Conservation (phyloP, 1,140 invertebrate species). For the Odontomachus brunneus region DNA sequence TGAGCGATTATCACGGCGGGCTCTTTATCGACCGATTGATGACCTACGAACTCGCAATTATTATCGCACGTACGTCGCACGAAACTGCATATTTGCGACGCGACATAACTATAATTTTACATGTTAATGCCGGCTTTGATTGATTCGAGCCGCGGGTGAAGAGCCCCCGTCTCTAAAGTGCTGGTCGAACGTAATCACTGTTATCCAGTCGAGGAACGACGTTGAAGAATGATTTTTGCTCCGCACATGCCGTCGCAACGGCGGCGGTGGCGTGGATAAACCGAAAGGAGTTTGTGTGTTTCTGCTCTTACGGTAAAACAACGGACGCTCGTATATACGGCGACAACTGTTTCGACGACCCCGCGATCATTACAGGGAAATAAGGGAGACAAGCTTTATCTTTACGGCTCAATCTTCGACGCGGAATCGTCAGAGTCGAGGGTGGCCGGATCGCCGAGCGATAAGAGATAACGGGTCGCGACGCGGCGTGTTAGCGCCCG, state of each 20-base stretch:
- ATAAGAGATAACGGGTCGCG: slow-evolving; percentile 71
- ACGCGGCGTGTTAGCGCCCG: slow-evolving; percentile 27
- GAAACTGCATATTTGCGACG: slow-evolving; percentile 3
- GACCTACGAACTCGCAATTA: slow-evolving; percentile 47
- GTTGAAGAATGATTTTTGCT: slow-evolving; percentile 54
- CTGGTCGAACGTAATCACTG: slow-evolving; percentile 35
- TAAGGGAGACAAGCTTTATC: slow-evolving; percentile 66
- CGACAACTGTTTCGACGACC: slow-evolving; percentile 69
- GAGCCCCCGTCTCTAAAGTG: slow-evolving; percentile 43
- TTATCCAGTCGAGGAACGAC: slow-evolving; percentile 35
- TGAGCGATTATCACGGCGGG: slow-evolving; percentile 58
- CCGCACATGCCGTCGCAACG: slow-evolving; percentile 9
- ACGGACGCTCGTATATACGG: slow-evolving; percentile 8
- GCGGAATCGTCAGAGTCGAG: slow-evolving; percentile 51
- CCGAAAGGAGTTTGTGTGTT: neutral
- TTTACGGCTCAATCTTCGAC: slow-evolving; percentile 70
- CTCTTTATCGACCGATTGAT: slow-evolving; percentile 47
- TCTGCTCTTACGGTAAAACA: slow-evolving; percentile 21
- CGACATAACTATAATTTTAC: slow-evolving; percentile 52
- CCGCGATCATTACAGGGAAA: slow-evolving; percentile 66
- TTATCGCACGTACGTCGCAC: slow-evolving; percentile 17
- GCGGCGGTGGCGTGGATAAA: slow-evolving; percentile 15
- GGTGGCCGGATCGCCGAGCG: slow-evolving; percentile 60
- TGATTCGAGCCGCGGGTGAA: slow-evolving; percentile 51
- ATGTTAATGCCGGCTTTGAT: slow-evolving; percentile 47